Conservation (phyloP, 2,113 vertebrate species). For the Xyrauchen texanus region DNA sequence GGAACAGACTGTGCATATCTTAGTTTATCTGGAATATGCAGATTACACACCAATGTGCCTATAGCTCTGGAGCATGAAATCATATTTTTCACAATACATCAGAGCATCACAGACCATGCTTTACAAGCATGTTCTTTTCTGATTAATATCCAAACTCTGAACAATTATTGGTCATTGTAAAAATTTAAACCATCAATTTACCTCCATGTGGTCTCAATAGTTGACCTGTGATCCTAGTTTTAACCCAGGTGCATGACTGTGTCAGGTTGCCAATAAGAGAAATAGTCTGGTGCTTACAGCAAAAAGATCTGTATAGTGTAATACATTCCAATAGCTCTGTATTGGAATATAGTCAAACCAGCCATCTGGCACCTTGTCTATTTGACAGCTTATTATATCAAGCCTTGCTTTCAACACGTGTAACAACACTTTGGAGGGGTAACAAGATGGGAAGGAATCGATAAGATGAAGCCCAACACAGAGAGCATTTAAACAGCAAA, state of each 20-base stretch:
- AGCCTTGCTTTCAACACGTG: slow-evolving; percentile 26
- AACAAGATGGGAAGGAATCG: slow-evolving; percentile 16
- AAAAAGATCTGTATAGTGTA: slow-evolving; percentile 14
- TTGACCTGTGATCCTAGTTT: background rate
- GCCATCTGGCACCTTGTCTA: slow-evolving; percentile 30
- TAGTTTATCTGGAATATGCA: too few relatives aligned
- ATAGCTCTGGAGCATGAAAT: too few relatives aligned
- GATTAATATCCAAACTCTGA: background rate
- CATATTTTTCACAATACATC: too few relatives aligned
- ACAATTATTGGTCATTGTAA: background rate
- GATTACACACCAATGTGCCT: too few relatives aligned
- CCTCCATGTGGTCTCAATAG: background rate
- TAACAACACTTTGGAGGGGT: slow-evolving; percentile 8
- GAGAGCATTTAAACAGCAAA: slow-evolving; percentile 4
- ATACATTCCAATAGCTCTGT: background rate
- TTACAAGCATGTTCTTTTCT: too few relatives aligned
- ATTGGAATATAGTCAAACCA: background rate
- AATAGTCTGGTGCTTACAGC: background rate
- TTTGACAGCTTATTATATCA: slow-evolving; percentile 23
- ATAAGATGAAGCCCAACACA: background rate
- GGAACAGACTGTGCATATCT: too few relatives aligned
- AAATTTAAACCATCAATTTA: background rate
- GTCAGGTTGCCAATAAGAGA: background rate
- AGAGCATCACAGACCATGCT: too few relatives aligned
- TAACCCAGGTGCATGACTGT: background rate